Base-by-base conservation (phyloP, 30 jellyfish, hydroid and myxozoan species). In the Hydra vulgaris region DNA sequence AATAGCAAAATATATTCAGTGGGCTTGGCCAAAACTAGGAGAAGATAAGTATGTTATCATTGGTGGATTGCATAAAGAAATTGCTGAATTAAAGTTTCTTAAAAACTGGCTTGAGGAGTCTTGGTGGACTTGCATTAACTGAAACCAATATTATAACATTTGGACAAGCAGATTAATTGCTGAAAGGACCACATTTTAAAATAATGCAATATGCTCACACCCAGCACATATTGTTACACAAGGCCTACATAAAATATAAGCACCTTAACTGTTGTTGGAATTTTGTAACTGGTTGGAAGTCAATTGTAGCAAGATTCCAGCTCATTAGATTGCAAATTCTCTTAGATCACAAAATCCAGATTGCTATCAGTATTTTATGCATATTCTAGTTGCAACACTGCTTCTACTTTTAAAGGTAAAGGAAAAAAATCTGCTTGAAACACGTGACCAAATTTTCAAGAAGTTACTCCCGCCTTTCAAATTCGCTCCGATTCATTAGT, bases 61-160 rank as follows among this genome's bases (percentile, higher is more conserved):
- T 7, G 89, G 89, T 67, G 88, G 84, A 25, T 53, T 78, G 79
- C 94, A 85, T 67, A 54, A 55, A 40, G 89, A 85, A 67, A 78
- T 85, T 88, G 74, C 94, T 7, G 72, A 27, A 4, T 23, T 85
- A 72, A 85, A 70, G 73, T 1, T 73, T 19, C 61, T 3, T 40
- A 79, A 84, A 15, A 54, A 71, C 22, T 26, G 53, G 84, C 82
- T 85, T 17, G 84, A 85, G 74, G 74, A 71, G 54, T 70, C 84
- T 79, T 88, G 94, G 27, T 85, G 94, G 85, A 72, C 56, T 23
- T 53, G 53, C 84, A 24, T 22, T 85, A 27, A 67, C 55, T 15
- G 82, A 83, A 53, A 86, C 88, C 68, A 12, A 40, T 40, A 81
- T 76, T 18, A 85, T 84, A 7, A 70, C 88, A 67, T 52, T 79